Evolutionary conservation across 1,140 invertebrate genomes (phyloP), one percentile per base, ranked within the genome.

Genomic region (Lanistes nyassanus): DNA sequence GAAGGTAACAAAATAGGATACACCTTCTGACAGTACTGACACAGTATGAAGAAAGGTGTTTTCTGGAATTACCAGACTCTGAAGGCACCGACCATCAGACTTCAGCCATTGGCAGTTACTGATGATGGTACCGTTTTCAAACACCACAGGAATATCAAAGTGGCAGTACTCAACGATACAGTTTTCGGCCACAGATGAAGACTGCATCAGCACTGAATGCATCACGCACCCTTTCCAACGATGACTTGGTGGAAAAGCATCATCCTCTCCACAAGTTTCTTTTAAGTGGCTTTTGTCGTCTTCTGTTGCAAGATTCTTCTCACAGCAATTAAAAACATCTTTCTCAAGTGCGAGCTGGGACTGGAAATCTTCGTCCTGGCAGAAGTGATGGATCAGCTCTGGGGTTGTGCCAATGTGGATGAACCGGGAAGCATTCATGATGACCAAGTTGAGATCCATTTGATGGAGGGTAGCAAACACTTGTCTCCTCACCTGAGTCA

Each of bases 401-500:
- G 82, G 79, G 69, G 89, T 88, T 7, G 90, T 90, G 29, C 90
- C 90, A 58, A 91, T 86, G 80, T 91, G 90, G 73, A 90, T 87
- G 80, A 91, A 91, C 37, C 85, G 84, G 4, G 90, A 91, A 19
- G 85, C 72, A 72, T 89, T 88, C 64, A 91, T 78, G 2, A 88
- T 76, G 9, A 91, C 62, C 23, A 91, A 70, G 66, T 84, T 84
- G 55, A 90, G 72, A 21, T 82, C 73, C 29, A 83, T 83, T 0
- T 79, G 80, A 42, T 84, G 76, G 23, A 91, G 79, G 34, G 84
- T 60, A 62, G 83, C 51, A 79, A 84, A 90, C 26, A 90, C 74
- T 76, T 84, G 80, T 64, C 82, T 37, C 51, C 85, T 79, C 53
- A 81, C 87, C 64, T 74, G 51, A 36, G 76, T 81, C 42, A 87